Evolutionary conservation across 2,888 invertebrate species (phyloP), one percentile per base, ranked within the genome.

Genomic region (Petrophora chlorosata): DNA sequence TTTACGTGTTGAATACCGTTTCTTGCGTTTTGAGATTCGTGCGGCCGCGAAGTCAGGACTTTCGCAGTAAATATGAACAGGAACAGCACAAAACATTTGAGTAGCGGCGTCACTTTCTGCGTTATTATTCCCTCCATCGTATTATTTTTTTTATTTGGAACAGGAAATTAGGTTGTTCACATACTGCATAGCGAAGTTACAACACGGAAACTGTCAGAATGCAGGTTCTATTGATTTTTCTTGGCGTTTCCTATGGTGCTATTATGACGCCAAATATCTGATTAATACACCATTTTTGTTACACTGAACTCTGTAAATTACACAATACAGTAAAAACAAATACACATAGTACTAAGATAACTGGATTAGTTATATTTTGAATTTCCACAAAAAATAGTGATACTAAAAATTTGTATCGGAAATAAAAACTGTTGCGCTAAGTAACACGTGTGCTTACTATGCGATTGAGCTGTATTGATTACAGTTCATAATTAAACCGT

Each of bases 51-150:
- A 12, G 89, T 88, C 12, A 90, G 59, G 1, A 89, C 89, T 70
- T 88, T 88, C 4, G 89, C 88, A 45, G 90, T 90, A 60, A 90
- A 90, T 54, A 90, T 87, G 65, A 90, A 87, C 25, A 90, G 65
- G 62, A 89, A 89, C 48, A 90, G 67, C 41, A 89, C 81, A 47
- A 87, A 73, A 59, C 88, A 89, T 67, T 90, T 90, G n/a, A 90
- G 54, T 39, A 90, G 58, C 38, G 90, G 89, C 46, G 86, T 82
- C 33, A 86, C 78, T 69, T 81, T 81, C 48, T 85, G 76, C 10
- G 79, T 63, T 53, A 90, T 68, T 49, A 88, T 69, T 44, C 75
- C 79, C 66, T 89, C 88, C 87, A 87, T 86, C 63, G 52, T 46
- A 8, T 34, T 45, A 29, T 3, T 19, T 19, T 34, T 38, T 26